Conservation (phyloP, 2,888 invertebrate species). For the Mesorhabditis spiculigera region DNA sequence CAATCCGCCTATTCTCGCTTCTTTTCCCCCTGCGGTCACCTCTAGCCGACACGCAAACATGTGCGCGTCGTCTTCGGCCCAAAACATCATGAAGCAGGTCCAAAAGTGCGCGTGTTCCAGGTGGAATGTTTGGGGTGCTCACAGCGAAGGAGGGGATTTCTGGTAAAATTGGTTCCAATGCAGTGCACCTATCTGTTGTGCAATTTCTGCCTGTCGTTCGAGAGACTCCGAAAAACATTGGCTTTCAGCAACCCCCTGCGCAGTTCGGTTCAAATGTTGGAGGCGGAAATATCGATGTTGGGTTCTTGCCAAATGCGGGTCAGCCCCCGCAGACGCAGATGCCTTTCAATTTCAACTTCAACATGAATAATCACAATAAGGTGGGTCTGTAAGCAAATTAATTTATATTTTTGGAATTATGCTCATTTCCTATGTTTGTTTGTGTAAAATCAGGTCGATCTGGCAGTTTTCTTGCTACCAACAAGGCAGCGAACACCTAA, state of each 20-base stretch:
- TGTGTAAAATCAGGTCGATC: too few species aligned
- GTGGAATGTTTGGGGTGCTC: slow-evolving; percentile 5
- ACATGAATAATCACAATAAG: neutral
- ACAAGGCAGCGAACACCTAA: too few species aligned
- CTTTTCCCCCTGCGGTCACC: too few species aligned
- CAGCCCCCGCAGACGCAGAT: slow-evolving; percentile 2
- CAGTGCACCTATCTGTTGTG: neutral
- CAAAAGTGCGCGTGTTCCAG: neutral
- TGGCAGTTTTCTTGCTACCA: too few species aligned
- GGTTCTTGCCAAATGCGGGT: neutral
- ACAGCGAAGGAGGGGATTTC: neutral
- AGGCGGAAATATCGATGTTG: neutral
- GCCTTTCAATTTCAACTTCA: slow-evolving; percentile 7
- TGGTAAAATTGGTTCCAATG: neutral
- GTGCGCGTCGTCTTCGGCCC: too few species aligned
- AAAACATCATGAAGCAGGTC: too few species aligned
- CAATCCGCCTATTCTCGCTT: too few species aligned
- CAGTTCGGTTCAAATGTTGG: neutral
- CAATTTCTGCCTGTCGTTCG: neutral
- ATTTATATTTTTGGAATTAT: too few species aligned
- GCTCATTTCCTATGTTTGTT: too few species aligned
- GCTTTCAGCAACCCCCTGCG: neutral
- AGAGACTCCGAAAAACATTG: neutral
- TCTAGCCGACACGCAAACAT: too few species aligned
- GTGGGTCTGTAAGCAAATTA: too few species aligned